phyloP scores from a whole-genome alignment of 2,888 invertebrate genomes.

The Eupsilia transversa region DNA sequence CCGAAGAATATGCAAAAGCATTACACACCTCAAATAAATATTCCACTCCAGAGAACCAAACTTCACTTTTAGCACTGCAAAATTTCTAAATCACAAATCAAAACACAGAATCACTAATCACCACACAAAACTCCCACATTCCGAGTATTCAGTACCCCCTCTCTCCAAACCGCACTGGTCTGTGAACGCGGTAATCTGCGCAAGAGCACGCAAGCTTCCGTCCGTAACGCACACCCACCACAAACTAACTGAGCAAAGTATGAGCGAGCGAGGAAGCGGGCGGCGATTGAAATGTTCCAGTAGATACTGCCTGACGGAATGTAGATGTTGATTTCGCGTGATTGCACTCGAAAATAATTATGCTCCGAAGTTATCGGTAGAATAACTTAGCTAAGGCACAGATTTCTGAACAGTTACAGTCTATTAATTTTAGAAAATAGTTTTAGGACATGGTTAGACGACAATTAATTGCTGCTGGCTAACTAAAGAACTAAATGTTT shows the following conservation, averaged over 20 bases:
- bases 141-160: conserved; percentile 57
- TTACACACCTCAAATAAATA: conserved; percentile 26
- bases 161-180: conserved; percentile 66
- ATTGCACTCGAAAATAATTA: conserved; percentile 28
- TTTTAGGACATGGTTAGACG: conserved; percentile 3
- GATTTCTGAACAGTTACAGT: conserved; percentile 25
- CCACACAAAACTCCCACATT: conserved; percentile 56
- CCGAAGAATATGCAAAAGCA: conserved; percentile 5
- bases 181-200: conserved; percentile 76
- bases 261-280: conserved; percentile 67
- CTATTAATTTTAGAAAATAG: conserved; percentile 26
- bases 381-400: conserved; percentile 4
- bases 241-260: conserved; percentile 67
- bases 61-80: conserved; percentile 43
- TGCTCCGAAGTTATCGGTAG: conserved; percentile 24
- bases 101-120: conserved; percentile 58
- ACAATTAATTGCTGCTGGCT: not conserved
- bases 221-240: conserved; percentile 75
- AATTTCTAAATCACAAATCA: conserved; percentile 61
- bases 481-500: not conserved
- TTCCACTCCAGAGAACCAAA: not conserved
- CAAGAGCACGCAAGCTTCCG: conserved; percentile 82
- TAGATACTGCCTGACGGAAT: conserved; percentile 22
- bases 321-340: conserved; percentile 29
- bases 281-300: conserved; percentile 41